Evolutionary conservation across 2,113 vertebrate genomes (phyloP).

Genomic region (Colistium nudipinnis): DNA sequence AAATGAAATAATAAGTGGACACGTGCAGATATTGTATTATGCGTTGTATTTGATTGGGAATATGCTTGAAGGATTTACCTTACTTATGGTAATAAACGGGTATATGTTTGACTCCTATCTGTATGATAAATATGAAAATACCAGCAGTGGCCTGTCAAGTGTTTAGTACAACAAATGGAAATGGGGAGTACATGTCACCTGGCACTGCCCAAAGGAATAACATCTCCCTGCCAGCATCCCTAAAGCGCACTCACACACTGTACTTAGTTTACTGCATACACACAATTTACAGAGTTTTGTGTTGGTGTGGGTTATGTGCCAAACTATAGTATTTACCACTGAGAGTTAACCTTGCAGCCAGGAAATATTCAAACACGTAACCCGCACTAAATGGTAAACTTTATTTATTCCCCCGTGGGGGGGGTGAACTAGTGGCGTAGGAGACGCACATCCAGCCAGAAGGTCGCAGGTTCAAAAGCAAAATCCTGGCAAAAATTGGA

Average conservation of each 20-base stretch:
- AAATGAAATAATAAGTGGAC: slow-evolving; percentile 26
- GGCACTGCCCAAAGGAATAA: background rate
- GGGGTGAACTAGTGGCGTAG: too few relatives aligned
- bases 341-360: background rate
- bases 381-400: background rate
- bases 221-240: background rate
- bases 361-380: background rate
- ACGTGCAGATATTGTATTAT: slow-evolving; percentile 1
- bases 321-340: background rate
- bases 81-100: background rate
- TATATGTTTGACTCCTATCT: too few relatives aligned
- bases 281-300: background rate
- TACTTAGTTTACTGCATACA: background rate
- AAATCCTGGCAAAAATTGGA: too few relatives aligned
- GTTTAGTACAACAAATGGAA: background rate
- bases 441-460: too few relatives aligned
- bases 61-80: background rate
- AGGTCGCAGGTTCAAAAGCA: too few relatives aligned
- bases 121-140: background rate
- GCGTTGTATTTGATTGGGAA: background rate
- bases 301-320: background rate
- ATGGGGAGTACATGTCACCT: background rate
- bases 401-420: too few relatives aligned
- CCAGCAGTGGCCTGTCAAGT: background rate
- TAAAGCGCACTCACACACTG: background rate